These are phyloP conservation scores for Anolis apletophallus DNA, from an alignment of 2,797 vertebrate genomes.

Conservation along the genomic window DNA sequence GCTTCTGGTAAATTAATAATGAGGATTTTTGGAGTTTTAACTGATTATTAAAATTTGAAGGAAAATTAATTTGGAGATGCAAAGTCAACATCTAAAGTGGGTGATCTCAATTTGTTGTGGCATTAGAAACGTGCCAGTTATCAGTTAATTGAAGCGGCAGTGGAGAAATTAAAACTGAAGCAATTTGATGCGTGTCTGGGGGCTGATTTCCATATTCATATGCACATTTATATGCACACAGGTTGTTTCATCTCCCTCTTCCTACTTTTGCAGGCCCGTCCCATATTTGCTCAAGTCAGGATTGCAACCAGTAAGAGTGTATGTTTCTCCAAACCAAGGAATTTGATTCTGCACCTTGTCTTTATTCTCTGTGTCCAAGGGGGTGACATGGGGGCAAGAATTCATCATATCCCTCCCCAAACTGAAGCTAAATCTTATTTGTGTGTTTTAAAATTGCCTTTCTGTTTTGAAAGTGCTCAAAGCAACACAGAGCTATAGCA, in stretches of 20 bases:
- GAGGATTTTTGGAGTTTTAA: conserved; percentile 77
- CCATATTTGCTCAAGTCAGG: neutral
- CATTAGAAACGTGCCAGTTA: conserved; percentile 14
- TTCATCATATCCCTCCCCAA: neutral
- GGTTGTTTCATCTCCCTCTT: neutral
- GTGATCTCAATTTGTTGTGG: conserved; percentile 49
- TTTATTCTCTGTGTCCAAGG: neutral
- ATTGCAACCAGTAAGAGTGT: neutral
- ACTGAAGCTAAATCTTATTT: neutral
- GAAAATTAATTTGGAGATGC: conserved; percentile 69
- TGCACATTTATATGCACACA: neutral
- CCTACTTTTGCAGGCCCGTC: neutral
- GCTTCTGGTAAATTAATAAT: conserved; percentile 81
- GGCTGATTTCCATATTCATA: conserved; percentile 14
- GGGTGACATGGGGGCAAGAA: too few relatives aligned
- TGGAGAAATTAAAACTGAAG: conserved; percentile 24
- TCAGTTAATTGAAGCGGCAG: conserved; percentile 29
- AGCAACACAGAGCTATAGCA: neutral
- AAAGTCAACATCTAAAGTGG: conserved; percentile 66
- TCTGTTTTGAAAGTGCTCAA: neutral
- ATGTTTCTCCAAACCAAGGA: neutral
- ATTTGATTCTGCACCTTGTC: neutral
- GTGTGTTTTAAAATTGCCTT: neutral
- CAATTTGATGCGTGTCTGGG: neutral
- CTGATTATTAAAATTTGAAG: conserved; percentile 79